These are phyloP conservation scores for Pithys albifrons DNA, from an alignment of 2,113 vertebrate genomes.

Conservation along the genomic window DNA sequence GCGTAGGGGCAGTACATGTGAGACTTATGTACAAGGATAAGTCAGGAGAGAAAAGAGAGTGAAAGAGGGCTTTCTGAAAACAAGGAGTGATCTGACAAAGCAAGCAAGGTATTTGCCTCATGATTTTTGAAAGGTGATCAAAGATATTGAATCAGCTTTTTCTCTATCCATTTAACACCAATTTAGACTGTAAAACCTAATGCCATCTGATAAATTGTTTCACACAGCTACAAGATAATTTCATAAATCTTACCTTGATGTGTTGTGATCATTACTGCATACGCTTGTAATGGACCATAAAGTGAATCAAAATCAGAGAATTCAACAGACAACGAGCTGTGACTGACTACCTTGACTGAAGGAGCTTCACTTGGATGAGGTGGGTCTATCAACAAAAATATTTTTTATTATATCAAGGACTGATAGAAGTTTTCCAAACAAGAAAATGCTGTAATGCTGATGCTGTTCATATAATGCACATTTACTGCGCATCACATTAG, in stretches of 20 bases:
- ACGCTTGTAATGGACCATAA: conserved; percentile 78
- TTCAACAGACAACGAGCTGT: conserved; percentile 66
- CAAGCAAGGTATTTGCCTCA: not conserved
- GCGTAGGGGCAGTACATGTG: not conserved
- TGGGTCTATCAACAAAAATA: conserved; percentile 75
- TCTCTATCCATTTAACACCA: not conserved
- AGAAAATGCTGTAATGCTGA: not conserved
- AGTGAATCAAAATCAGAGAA: conserved; percentile 71
- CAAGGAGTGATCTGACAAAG: not conserved
- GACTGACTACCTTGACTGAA: conserved; percentile 14
- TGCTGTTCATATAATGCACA: not conserved
- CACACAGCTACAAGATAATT: not conserved
- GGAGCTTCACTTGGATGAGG: conserved; percentile 35
- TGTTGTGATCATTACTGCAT: conserved; percentile 82
- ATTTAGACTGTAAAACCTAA: not conserved
- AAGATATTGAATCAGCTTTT: not conserved
- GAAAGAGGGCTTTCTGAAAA: not conserved
- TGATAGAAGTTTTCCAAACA: not conserved
- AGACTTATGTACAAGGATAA: not conserved
- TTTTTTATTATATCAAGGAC: not conserved
- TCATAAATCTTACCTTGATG: conserved; percentile 55
- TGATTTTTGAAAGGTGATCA: not conserved
- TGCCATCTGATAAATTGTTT: not conserved
- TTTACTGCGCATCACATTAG: not conserved
- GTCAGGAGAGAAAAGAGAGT: not conserved